A percentile compares a stretch with the other conserved stretches of the same genome.
phyloP scores from a whole-genome alignment of 2,113 vertebrate genomes.

The Aspiorhynchus laticeps region DNA sequence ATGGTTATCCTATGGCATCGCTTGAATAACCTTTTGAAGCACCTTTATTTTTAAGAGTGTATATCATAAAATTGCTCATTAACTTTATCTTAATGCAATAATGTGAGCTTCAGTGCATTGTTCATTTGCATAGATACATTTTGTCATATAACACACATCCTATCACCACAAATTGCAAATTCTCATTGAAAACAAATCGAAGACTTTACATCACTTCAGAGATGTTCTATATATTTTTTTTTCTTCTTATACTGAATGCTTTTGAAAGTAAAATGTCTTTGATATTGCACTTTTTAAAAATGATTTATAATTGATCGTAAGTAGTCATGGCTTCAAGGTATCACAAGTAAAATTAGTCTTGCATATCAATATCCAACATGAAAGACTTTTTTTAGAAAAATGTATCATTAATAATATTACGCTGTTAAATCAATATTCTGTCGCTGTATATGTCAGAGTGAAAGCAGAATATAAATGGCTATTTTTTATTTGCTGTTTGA shows the following conservation, averaged over 20 bases:
- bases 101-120: background rate
- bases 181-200: background rate
- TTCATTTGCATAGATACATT: background rate
- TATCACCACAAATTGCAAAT: background rate
- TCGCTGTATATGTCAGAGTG: background rate
- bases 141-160: background rate
- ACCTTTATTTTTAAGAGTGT: too few relatives aligned
- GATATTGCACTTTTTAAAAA: background rate
- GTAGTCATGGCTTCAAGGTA: slow-evolving; percentile 39
- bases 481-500: background rate
- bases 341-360: background rate
- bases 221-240: background rate
- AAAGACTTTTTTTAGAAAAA: background rate
- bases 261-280: slow-evolving; percentile 12
- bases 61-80: background rate
- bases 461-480: background rate
- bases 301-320: background rate
- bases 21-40: too few relatives aligned
- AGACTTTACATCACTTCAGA: background rate
- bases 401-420: slow-evolving; percentile 29
- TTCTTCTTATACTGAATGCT: background rate
- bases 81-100: background rate
- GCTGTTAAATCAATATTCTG: slow-evolving; percentile 35
- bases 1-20: too few relatives aligned
- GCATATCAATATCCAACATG: slow-evolving; percentile 32